Evolutionary conservation across 53 echinoderm and acorn worm genomes (phyloP).

Genomic region (Mesocentrotus franciscanus): DNA sequence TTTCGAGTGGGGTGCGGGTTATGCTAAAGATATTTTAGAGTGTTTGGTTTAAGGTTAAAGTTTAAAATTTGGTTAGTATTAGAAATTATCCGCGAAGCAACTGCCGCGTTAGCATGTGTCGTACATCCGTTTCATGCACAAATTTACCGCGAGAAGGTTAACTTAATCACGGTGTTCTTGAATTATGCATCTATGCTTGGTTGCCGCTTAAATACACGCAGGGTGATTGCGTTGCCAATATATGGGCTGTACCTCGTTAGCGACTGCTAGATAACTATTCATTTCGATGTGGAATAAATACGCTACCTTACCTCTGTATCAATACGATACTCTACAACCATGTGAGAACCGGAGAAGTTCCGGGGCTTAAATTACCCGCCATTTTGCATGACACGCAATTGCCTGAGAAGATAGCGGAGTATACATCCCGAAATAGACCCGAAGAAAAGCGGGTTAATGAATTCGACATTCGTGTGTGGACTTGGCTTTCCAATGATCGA

Average conservation of each 20-base stretch:
- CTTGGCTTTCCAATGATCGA: slow-evolving; percentile 36
- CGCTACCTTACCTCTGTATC: slow-evolving; percentile 1
- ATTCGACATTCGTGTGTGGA: slow-evolving; percentile 54
- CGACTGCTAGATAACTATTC: background rate
- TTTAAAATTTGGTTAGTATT: no score
- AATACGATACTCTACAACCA: background rate
- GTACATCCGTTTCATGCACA: background rate
- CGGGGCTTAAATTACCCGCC: slow-evolving; percentile 37
- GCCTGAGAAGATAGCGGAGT: slow-evolving; percentile 8
- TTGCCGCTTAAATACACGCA: no score
- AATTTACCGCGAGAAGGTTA: background rate
- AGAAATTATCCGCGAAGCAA: no score
- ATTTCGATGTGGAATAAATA: background rate
- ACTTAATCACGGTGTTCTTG: background rate
- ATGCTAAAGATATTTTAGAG: no score
- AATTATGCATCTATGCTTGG: background rate
- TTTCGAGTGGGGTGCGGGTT: no score
- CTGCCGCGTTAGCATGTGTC: no score
- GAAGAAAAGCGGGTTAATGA: slow-evolving; percentile 51
- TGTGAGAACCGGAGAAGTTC: slow-evolving; percentile 29
- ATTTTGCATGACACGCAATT: background rate
- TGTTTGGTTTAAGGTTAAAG: no score
- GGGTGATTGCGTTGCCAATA: background rate
- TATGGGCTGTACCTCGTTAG: background rate
- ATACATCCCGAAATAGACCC: slow-evolving; percentile 3